Conservation (phyloP, 2,113 vertebrate genomes). For the Pomatostomus ruficeps region DNA sequence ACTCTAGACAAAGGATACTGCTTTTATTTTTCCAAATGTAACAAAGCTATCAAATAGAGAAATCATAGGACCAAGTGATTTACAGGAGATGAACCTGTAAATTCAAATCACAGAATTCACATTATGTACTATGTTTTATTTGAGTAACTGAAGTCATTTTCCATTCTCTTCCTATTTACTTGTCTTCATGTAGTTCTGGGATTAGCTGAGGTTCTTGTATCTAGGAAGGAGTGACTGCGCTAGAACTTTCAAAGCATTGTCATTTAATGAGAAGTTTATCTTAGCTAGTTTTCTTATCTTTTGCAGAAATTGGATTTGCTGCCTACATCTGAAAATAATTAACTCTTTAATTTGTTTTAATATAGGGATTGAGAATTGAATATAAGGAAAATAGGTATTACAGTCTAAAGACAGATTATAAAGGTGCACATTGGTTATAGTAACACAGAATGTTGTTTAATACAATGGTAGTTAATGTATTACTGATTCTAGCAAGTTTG, state of each 20-base stretch:
- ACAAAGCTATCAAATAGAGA: background rate
- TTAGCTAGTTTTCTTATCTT: slow-evolving; percentile 47
- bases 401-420: slow-evolving; percentile 10
- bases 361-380: slow-evolving; percentile 17
- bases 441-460: background rate
- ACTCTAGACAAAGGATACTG: background rate
- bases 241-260: background rate
- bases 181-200: background rate
- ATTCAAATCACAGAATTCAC: background rate
- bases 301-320: background rate
- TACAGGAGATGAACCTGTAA: background rate
- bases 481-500: background rate
- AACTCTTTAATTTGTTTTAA: slow-evolving; percentile 26
- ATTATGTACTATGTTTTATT: background rate
- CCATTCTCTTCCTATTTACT: background rate
- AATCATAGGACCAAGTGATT: background rate
- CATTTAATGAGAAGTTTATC: background rate
- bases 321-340: background rate
- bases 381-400: background rate
- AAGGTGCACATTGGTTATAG: background rate
- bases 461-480: background rate
- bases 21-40: background rate
- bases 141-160: background rate
- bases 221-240: background rate
- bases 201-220: background rate